phyloP scores from a whole-genome alignment of 2,797 vertebrate genomes.

The Tiaroga cobitis region DNA sequence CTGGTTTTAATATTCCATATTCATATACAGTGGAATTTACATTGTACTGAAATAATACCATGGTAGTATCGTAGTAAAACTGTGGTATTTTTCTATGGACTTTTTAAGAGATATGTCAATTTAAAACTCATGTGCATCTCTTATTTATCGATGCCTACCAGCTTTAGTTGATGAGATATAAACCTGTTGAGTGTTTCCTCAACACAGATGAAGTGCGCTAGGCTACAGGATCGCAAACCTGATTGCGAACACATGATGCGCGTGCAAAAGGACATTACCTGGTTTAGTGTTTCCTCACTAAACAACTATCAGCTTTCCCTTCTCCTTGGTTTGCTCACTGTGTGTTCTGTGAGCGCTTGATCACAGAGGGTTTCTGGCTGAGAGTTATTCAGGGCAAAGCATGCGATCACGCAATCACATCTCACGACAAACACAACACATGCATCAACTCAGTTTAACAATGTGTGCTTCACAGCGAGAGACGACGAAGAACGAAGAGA shows the following conservation, averaged over 20 bases:
- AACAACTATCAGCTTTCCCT: background rate
- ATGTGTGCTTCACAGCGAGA: background rate
- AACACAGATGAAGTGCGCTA: background rate
- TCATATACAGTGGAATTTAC: background rate
- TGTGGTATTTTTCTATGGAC: too few species aligned
- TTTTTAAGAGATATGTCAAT: background rate
- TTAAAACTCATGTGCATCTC: background rate
- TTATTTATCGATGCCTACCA: background rate
- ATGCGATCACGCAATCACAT: background rate
- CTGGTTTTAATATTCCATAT: background rate
- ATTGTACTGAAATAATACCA: background rate
- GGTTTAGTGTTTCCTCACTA: background rate
- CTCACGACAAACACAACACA: background rate
- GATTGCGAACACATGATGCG: background rate
- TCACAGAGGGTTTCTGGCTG: background rate
- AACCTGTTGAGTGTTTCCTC: background rate
- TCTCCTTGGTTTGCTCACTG: slow-evolving; percentile 1
- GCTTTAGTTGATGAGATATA: background rate
- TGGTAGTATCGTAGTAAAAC: background rate
- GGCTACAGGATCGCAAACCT: background rate
- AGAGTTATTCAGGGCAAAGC: background rate
- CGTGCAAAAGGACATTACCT: background rate
- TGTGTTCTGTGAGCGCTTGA: background rate
- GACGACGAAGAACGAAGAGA: background rate
- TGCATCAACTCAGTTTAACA: background rate